Evolutionary conservation across 2,797 vertebrate genomes (phyloP), one percentile per base, ranked within the genome.

Genomic region (Sylvia borin): DNA sequence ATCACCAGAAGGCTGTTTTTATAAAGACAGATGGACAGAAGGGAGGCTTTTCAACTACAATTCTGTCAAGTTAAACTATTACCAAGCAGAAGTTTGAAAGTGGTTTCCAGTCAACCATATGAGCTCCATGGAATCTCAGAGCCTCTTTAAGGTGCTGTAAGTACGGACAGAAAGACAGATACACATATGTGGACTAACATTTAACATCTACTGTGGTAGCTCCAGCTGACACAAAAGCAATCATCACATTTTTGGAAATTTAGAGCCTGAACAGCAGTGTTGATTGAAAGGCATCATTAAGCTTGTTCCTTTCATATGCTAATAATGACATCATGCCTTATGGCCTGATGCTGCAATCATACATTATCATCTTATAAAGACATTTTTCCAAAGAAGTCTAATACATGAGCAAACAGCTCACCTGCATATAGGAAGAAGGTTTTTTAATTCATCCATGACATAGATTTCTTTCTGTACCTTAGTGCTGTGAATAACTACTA

Each of bases 101-200:
- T 18, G 48, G 53, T 92, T 74, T 81, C 58, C 72, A 62, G 22
- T 32, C 45, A 92, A 47, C 36, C 38, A 51, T 1, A 29, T 1
- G 25, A 84, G 62, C 32, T 86, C 34, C 54, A 45, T 8, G 31
- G 38, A 45, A 71, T 18, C 38, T 42, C 55, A 36, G 61, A 81
- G 24, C 12, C 42, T 2, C 9, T 36, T 60, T 51, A 71, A 67
- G 40, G 67, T 4, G 13, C 5, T 32, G 2, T 0, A 83, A 88
- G 18, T 32, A 82, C 62, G 14, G 8, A 42, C 7, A 76, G 25
- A 81, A 34, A 62, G n/a, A 61, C 0, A 54, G 13, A 50, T 1
- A 34, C 20, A 34, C 4, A 10, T 32, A 22, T 0, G 0, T 1
- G 1, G 32, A 50, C 54, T 5, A 82, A 20, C 7, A 4, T 43